A percentile compares a stretch with the other conserved stretches of the same genome.
These are phyloP conservation scores for Cebidichthys violaceus DNA, from an alignment of 2,113 vertebrate species.

Conservation along the genomic window DNA sequence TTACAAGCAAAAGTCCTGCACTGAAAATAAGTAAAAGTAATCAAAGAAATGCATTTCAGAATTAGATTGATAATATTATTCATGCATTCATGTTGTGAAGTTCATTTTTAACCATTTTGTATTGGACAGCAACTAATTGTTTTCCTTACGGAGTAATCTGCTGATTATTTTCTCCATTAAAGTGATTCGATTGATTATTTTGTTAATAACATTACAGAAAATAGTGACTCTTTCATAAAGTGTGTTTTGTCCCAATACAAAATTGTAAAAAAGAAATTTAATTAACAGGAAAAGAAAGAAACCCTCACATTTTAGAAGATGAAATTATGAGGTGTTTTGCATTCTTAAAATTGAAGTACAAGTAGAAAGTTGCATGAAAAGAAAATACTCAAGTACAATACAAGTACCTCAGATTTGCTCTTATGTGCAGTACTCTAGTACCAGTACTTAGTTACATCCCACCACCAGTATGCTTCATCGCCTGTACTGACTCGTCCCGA, in stretches of 20 bases:
- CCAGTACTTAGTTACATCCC: neutral
- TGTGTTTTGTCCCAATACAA: neutral
- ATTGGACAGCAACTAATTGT: neutral
- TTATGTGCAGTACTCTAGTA: neutral
- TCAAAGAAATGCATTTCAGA: too few species aligned
- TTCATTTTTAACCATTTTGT: neutral
- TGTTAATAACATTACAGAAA: too few species aligned
- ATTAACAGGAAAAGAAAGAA: neutral
- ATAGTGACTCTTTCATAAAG: neutral
- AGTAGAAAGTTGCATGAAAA: neutral
- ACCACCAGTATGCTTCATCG: neutral
- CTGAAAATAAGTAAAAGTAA: neutral
- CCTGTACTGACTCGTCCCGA: conserved; percentile 24
- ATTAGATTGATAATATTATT: neutral
- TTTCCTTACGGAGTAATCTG: neutral
- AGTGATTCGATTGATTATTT: too few species aligned
- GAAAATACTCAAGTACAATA: neutral
- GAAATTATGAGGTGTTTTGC: neutral
- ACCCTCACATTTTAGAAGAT: neutral
- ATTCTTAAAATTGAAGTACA: neutral
- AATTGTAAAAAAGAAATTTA: neutral
- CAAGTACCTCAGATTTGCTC: neutral
- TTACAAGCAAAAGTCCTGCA: too few species aligned
- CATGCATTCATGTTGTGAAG: neutral
- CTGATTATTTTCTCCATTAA: neutral